Evolutionary conservation across 2,888 invertebrate species (phyloP).

Genomic region (Rhabditoides inermis): DNA sequence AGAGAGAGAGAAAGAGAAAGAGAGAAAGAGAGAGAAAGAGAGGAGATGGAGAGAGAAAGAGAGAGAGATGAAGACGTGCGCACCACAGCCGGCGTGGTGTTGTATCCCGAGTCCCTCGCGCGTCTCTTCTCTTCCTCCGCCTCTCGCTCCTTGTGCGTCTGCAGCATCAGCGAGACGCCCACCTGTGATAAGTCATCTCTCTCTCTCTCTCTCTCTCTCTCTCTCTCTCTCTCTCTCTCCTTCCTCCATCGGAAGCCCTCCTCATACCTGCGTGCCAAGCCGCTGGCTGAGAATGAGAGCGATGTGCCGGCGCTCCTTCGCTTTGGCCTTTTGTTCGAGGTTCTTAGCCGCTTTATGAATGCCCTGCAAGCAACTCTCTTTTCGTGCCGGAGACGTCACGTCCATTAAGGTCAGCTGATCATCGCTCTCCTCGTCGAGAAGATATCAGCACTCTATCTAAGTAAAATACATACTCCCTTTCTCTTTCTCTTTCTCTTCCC

Average conservation of each 20-base stretch:
- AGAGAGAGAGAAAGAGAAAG: background rate
- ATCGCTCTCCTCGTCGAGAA: no score
- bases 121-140: slow-evolving; percentile 12
- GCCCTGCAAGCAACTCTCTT: slow-evolving; percentile 43
- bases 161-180: slow-evolving; percentile 49
- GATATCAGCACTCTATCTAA: no score
- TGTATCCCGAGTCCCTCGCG: slow-evolving; percentile 21
- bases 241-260: background rate
- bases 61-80: background rate
- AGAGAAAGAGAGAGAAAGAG: background rate
- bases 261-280: slow-evolving; percentile 43
- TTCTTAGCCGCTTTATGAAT: slow-evolving; percentile 51
- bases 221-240: background rate
- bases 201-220: background rate
- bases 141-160: slow-evolving; percentile 26
- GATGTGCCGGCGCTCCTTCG: slow-evolving; percentile 47
- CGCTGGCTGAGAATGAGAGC: slow-evolving; percentile 46
- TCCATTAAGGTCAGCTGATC: no score
- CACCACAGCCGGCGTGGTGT: slow-evolving; percentile 24
- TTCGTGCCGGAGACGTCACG: no score
- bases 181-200: slow-evolving; percentile 24
- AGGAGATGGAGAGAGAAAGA: slow-evolving; percentile 1
- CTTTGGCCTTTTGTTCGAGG: slow-evolving; percentile 48
- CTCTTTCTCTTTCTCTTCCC: no score
- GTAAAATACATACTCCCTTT: no score